Percentiles rank a stretch among this genome's conserved stretches.
Conservation (phyloP, 2,797 vertebrate genomes). For the Fundulus diaphanus region DNA sequence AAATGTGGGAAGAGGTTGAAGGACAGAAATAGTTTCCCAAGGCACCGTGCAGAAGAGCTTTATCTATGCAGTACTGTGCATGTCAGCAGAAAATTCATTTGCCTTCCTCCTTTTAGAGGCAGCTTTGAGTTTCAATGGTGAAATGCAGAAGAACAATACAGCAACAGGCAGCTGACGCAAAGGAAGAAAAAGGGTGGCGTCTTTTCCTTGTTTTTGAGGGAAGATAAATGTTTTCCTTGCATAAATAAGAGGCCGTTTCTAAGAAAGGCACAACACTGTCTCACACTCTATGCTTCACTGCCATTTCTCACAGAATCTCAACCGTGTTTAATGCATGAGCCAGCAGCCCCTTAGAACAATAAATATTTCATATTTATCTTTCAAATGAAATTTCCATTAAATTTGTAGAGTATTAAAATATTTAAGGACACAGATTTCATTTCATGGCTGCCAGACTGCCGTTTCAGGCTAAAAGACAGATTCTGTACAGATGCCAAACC, state of each 20-base stretch:
- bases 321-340: slow-evolving; percentile 79
- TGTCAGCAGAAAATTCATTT: slow-evolving; percentile 43
- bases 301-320: slow-evolving; percentile 62
- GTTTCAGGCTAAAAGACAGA: slow-evolving; percentile 43
- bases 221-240: slow-evolving; percentile 77
- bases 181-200: slow-evolving; percentile 72
- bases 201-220: slow-evolving; percentile 76
- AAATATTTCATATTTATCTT: slow-evolving; percentile 84
- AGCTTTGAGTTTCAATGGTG: slow-evolving; percentile 40
- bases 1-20: background rate
- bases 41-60: slow-evolving; percentile 11
- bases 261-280: slow-evolving; percentile 57
- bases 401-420: slow-evolving; percentile 79
- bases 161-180: slow-evolving; percentile 50
- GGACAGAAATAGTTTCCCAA: background rate
- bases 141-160: slow-evolving; percentile 51
- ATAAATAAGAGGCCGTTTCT: slow-evolving; percentile 64
- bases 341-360: slow-evolving; percentile 71
- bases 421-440: slow-evolving; percentile 73
- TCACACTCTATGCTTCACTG: slow-evolving; percentile 52
- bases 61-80: slow-evolving; percentile 15
- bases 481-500: slow-evolving; percentile 55
- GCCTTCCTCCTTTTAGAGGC: slow-evolving; percentile 47
- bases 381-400: slow-evolving; percentile 80
- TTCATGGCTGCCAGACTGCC: slow-evolving; percentile 60